Evolutionary conservation across 2,797 vertebrate species (phyloP).

Genomic region (Tokudaia tokunoshimensis): DNA sequence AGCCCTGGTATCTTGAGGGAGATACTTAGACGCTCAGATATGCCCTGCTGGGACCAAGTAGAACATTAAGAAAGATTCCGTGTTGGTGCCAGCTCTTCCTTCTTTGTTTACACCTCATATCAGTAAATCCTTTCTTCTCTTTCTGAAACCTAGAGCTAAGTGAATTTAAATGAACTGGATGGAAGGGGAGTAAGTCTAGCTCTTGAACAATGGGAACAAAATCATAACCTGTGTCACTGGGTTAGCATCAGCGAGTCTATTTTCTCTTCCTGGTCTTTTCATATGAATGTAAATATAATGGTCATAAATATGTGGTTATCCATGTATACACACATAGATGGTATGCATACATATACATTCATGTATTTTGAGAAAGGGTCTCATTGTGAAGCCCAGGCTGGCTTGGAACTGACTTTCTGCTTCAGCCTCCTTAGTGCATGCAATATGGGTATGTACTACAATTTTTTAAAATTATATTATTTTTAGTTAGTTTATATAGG

Average conservation of each 20-base stretch:
- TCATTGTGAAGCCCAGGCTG: neutral
- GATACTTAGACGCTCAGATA: neutral
- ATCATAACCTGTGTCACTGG: neutral
- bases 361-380: neutral
- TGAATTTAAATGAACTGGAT: constrained; percentile 6
- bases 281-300: neutral
- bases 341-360: neutral
- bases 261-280: neutral
- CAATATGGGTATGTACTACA: neutral
- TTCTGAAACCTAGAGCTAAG: neutral
- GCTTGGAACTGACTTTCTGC: neutral
- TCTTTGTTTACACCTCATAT: neutral
- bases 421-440: neutral
- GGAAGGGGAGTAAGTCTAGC: neutral
- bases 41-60: neutral
- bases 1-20: neutral
- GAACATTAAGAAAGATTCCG: neutral
- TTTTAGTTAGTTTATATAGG: neutral
- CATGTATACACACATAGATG: neutral
- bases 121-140: neutral
- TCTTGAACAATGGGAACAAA: neutral
- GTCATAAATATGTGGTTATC: neutral
- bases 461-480: neutral
- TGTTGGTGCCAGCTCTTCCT: neutral
- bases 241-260: neutral